phyloP scores from a whole-genome alignment of 2,797 vertebrate genomes.

The Danio tinwini region DNA sequence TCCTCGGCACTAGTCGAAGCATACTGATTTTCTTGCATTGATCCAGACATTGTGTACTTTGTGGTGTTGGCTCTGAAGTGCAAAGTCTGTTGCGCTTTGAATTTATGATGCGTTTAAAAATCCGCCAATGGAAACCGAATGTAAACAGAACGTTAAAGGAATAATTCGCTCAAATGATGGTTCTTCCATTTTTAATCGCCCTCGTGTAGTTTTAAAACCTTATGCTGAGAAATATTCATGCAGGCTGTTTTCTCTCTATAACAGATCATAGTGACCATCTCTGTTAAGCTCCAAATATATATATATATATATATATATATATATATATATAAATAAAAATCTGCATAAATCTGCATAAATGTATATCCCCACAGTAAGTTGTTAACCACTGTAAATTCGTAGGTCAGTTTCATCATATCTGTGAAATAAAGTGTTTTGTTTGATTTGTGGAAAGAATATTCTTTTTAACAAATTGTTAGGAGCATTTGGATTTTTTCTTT shows the following conservation, averaged over 20 bases:
- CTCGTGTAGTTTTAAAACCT: slow-evolving; percentile 1
- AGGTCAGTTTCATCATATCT: not conserved
- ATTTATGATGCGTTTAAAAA: slow-evolving; percentile 2
- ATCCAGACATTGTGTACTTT: slow-evolving; percentile 32
- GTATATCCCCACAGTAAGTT: not conserved
- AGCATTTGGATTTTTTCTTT: too few species aligned
- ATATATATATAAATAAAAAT: too few species aligned
- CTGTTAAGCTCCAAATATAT: not conserved
- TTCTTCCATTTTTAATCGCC: not conserved
- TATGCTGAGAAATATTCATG: not conserved
- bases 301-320: too few species aligned
- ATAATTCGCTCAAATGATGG: not conserved
- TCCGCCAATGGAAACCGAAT: not conserved
- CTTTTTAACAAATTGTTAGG: too few species aligned
- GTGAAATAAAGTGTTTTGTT: not conserved
- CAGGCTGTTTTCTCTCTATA: not conserved
- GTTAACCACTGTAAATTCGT: not conserved
- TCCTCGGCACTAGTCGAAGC: not conserved
- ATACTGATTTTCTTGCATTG: slow-evolving; percentile 18
- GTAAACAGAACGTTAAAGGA: not conserved
- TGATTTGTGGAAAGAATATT: not conserved
- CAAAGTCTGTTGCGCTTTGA: not conserved
- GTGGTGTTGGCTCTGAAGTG: slow-evolving; percentile 1
- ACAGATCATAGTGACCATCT: not conserved
- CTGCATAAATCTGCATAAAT: too few species aligned